phyloP scores from a whole-genome alignment of 2,888 invertebrate genomes.

The Mimas tiliae region DNA sequence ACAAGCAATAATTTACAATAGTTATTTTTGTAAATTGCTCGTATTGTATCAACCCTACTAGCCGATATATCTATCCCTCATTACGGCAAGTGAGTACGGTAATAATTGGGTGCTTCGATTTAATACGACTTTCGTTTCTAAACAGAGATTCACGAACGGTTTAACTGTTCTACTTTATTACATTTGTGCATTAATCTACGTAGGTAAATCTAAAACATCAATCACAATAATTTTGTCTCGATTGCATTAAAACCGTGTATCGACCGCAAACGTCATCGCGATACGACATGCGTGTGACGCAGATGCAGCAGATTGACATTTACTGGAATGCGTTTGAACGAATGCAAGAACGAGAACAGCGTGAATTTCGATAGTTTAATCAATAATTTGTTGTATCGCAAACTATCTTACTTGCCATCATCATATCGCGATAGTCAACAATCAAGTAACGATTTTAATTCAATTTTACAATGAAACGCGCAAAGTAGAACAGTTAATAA shows the following conservation, averaged over 20 bases:
- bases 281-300: no score
- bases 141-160: not conserved
- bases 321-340: not conserved
- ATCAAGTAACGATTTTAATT: not conserved
- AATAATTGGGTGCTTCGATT: not conserved
- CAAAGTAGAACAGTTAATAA: not conserved
- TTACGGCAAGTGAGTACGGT: not conserved
- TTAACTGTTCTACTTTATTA: not conserved
- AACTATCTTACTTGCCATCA: not conserved
- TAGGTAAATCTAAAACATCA: not conserved
- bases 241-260: not conserved
- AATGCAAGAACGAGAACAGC: conserved; percentile 1
- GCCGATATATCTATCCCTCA: not conserved
- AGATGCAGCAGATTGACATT: not conserved
- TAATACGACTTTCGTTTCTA: not conserved
- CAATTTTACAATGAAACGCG: not conserved
- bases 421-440: conserved; percentile 1
- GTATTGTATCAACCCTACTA: conserved; percentile 3
- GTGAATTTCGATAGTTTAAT: not conserved
- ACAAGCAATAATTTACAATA: not conserved
- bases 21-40: not conserved
- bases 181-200: not conserved
- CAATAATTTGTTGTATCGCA: not conserved
- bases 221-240: not conserved
- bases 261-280: not conserved